Conservation (phyloP, 1,140 invertebrate genomes). For the Cheumatopsyche charites region DNA sequence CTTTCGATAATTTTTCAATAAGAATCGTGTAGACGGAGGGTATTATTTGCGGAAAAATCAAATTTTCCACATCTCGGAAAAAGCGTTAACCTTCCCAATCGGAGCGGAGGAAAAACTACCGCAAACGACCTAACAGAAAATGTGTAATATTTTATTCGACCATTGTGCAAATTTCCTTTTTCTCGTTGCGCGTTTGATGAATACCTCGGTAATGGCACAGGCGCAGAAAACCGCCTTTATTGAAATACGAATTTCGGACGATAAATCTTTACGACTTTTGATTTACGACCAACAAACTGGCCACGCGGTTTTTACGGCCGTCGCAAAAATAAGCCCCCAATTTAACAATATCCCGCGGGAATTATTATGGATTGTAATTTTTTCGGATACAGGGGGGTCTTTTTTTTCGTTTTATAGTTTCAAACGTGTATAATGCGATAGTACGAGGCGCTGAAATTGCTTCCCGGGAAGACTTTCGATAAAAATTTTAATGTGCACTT, state of each 20-base stretch:
- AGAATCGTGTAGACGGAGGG: too few relatives aligned
- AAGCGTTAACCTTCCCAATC: too few relatives aligned
- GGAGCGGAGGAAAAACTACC: too few relatives aligned
- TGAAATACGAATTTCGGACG: constrained; percentile 24
- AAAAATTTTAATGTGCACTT: constrained; percentile 27
- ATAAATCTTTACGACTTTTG: constrained; percentile 29
- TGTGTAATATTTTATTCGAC: not conserved
- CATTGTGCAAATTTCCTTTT: constrained; percentile 2
- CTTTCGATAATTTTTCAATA: too few relatives aligned
- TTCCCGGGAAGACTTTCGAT: constrained; percentile 13
- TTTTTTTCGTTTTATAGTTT: not conserved
- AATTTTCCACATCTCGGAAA: too few relatives aligned
- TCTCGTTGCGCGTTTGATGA: not conserved
- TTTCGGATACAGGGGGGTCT: not conserved
- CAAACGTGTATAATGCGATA: not conserved
- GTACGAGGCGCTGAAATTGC: constrained; percentile 1
- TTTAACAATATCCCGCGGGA: not conserved
- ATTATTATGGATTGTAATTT: not conserved
- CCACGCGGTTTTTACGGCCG: not conserved
- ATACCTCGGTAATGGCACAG: constrained; percentile 14
- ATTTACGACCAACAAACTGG: constrained; percentile 23
- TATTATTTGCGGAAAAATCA: too few relatives aligned
- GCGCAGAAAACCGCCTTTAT: constrained; percentile 21
- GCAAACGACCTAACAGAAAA: too few relatives aligned
- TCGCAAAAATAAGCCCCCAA: not conserved